Conservation (phyloP, 2,113 vertebrate genomes). For the Grammomys dolichurus region DNA sequence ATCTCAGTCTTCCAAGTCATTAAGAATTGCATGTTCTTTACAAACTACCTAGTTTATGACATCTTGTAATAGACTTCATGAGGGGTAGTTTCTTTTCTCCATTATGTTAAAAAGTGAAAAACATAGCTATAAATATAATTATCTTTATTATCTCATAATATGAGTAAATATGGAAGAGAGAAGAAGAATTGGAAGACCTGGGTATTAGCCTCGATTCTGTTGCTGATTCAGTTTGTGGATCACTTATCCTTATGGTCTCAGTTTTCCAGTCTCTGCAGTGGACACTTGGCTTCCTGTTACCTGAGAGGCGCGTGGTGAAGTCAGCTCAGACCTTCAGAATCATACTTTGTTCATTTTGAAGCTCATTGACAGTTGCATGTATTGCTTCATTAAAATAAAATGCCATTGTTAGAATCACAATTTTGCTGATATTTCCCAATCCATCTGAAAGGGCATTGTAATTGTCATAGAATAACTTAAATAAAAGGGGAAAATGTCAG, state of each 20-base stretch:
- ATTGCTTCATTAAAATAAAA: neutral
- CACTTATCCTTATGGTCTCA: neutral
- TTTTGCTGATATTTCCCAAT: neutral
- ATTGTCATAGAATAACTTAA: neutral
- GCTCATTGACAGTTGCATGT: accelerated
- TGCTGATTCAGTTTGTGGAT: no score
- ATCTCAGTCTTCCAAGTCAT: neutral
- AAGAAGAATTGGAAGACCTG: neutral
- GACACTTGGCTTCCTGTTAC: neutral
- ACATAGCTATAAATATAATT: neutral
- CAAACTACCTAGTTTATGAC: no score
- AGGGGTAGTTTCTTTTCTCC: neutral
- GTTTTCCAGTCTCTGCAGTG: neutral
- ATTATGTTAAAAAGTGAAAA: neutral
- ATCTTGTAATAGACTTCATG: neutral
- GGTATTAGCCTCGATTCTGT: neutral
- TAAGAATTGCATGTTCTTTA: neutral
- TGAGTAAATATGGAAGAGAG: neutral
- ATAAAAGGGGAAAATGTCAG: neutral
- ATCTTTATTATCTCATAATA: neutral
- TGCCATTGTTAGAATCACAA: neutral
- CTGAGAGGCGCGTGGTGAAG: neutral
- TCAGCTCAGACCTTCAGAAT: neutral
- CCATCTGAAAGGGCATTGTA: neutral
- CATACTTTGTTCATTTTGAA: neutral